Percentiles rank a stretch among this genome's conserved stretches.
phyloP scores from a whole-genome alignment of 2,888 invertebrate genomes.

The Folsomia candida region DNA sequence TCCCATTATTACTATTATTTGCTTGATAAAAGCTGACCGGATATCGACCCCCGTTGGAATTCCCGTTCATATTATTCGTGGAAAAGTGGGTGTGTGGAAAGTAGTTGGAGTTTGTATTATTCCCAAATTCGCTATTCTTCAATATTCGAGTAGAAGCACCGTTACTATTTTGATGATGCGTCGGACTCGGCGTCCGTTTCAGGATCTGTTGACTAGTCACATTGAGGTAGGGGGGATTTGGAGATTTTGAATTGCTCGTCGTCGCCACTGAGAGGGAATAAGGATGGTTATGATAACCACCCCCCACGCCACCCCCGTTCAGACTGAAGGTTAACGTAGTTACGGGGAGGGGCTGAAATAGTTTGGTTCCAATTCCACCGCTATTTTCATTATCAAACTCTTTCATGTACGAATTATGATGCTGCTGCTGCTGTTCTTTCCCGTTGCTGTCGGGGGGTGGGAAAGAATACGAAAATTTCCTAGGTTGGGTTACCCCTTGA shows the following conservation, averaged over 20 bases:
- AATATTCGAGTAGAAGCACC: conserved; percentile 21
- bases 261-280: neutral
- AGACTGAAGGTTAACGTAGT: conserved; percentile 47
- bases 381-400: too few relatives aligned
- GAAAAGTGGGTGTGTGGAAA: conserved; percentile 24
- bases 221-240: neutral
- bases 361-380: too few relatives aligned
- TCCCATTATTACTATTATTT: too few relatives aligned
- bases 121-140: too few relatives aligned
- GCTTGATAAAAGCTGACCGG: too few relatives aligned
- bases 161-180: conserved; percentile 19
- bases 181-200: conserved; percentile 26
- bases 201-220: conserved; percentile 12
- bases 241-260: neutral
- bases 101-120: conserved; percentile 28
- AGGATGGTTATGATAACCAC: neutral
- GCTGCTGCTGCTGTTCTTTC: conserved; percentile 20
- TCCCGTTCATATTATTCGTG: too few relatives aligned
- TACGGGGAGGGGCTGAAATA: conserved; percentile 39
- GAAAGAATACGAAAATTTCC: conserved; percentile 39
- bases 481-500: conserved; percentile 23
- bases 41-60: too few relatives aligned
- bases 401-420: conserved; percentile 15
- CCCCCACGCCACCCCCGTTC: conserved; percentile 1
- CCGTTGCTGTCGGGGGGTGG: conserved; percentile 20